Base-by-base conservation (phyloP, 2,113 vertebrate genomes). In the Oreochromis niloticus region DNA sequence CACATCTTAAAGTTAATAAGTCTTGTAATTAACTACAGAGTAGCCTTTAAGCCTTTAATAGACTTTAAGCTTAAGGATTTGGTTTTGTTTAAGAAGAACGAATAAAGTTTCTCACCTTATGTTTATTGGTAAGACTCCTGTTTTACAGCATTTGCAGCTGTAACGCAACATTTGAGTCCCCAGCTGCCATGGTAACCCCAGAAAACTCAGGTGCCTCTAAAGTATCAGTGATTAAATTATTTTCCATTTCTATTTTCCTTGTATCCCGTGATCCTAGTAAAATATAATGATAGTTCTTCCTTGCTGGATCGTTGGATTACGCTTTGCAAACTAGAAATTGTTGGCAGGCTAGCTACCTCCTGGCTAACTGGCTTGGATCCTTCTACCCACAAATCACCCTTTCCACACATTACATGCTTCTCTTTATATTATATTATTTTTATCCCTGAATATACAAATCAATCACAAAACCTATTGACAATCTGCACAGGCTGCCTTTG, bases 381-480 rank as follows among this genome's bases (percentile, higher is more conserved):
- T 78, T 91, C 87, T 87, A 81, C 54, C 90, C 91, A 89, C 90
- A 92, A 93, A 89, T 81, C 82, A 89, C 87, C 86, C 88, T 90
- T 89, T 89, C 86, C 78, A 90, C 89, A 90, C 91, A 73, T 90
- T 84, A 87, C 75, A 63, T 71, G 80, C 86, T 90, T 90, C 32
- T 86, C 73, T 83, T 86, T 57, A 80, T 82, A 71, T 87, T 80
- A 43, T 75, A 36, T 79, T 56, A 24, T 54, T 59, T 68, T 85
- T 90, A 86, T 90, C 85, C 80, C 46, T 22, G 41, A 80, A 88
- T 88, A 88, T 89, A 85, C 39, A 63, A 71, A 68, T 88, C 75
- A 91, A 84, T 84, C 59, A 32, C 54, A 84, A 79, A 80, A 87
- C 83, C 89, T 79, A 79, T 80, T 88, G 55, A 39, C 24, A 81